Evolutionary conservation across 2,888 invertebrate species (phyloP), one percentile per base, ranked within the genome.

Genomic region (Lasioglossum lativentre): DNA sequence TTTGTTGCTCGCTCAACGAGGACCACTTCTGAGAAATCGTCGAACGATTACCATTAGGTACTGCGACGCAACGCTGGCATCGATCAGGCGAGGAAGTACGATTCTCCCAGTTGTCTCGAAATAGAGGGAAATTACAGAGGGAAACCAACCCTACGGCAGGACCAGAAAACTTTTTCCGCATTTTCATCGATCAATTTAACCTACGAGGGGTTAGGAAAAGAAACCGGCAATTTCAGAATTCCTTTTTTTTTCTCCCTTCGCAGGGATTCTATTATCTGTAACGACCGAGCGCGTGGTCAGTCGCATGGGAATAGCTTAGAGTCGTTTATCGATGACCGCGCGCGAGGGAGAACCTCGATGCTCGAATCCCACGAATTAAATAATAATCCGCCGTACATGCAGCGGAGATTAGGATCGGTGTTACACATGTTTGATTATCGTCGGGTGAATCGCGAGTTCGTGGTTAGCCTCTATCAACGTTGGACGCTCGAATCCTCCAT

Each of bases 111-210:
- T 23, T 47, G 80, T 76, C 80, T 66, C 40, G 27, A 81, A 88
- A 80, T 68, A 74, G 71, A 70, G 66, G 78, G 42, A 84, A 88
- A 84, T 88, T 83, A 83, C 75, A 75, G 30, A 52, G 52, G n/a
- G 82, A 30, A 59, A 66, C 4, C 16, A 59, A 66, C 4, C 16
- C 34, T 40, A 45, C 34, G 38, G 63, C 45, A 52, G 16, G 40
- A 34, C 10, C 1, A n/a, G 63, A 52, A 79, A 71, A 77, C 63
- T 80, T 77, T 85, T 82, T 85, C 82, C 34, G 14, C 30, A 30
- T 78, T 83, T 71, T 68, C 80, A 88, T 75, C 82, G 85, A 75
- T 40, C 63, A 80, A 80, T 47, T 74, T 40, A 16, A 71, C 19
- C 42, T 45, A 66, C 45, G 82, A 68, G 52, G 30, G 38, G 38